Percentiles rank a stretch among this genome's conserved stretches.
Conservation (phyloP, 2,797 vertebrate genomes). For the Knipowitschia caucasica region DNA sequence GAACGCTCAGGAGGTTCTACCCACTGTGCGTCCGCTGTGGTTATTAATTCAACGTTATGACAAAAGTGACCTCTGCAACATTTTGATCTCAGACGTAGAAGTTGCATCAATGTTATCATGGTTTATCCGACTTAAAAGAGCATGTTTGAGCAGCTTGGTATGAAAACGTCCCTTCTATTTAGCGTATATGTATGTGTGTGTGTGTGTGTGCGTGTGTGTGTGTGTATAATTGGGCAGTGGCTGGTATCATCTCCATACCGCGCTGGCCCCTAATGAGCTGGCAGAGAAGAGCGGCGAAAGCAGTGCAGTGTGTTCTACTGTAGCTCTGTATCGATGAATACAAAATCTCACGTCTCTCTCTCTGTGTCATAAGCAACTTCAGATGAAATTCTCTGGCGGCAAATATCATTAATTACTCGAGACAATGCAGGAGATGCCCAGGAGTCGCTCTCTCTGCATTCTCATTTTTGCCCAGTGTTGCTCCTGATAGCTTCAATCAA, state of each 20-base stretch:
- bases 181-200: conserved; percentile 38
- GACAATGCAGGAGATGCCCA: conserved; percentile 23
- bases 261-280: conserved; percentile 65
- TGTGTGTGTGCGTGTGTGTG: no score
- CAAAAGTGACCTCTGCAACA: neutral
- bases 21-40: neutral
- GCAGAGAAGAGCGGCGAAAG: conserved; percentile 37
- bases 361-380: conserved; percentile 48
- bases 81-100: neutral
- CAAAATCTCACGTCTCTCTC: conserved; percentile 47
- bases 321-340: conserved; percentile 46
- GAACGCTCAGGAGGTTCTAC: no score
- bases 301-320: conserved; percentile 18
- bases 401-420: conserved; percentile 59
- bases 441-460: conserved; percentile 24
- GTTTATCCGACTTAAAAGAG: conserved; percentile 1
- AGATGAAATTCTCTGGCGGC: conserved; percentile 36
- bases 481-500: conserved; percentile 62
- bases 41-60: neutral
- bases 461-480: conserved; percentile 13
- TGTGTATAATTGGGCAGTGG: conserved; percentile 45
- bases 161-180: conserved; percentile 42
- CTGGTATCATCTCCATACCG: conserved; percentile 45
- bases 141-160: conserved; percentile 36
- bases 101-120: neutral